These are phyloP conservation scores for Onthophagus sagittarius DNA, from an alignment of 2,888 invertebrate genomes.

Conservation along the genomic window DNA sequence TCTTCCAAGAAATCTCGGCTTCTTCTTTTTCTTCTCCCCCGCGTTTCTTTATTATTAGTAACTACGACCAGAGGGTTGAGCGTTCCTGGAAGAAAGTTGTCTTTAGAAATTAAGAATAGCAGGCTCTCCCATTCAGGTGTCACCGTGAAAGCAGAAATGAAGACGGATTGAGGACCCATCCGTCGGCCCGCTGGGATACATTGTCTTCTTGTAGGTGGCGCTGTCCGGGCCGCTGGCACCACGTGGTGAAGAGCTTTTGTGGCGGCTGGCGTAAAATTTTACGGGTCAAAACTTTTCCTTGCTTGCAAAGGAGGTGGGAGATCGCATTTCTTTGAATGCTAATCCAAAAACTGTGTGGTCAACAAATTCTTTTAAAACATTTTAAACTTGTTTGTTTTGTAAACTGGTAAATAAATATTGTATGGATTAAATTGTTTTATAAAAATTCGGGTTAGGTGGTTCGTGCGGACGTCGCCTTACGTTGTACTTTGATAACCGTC, in stretches of 20 bases:
- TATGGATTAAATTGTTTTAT: no score
- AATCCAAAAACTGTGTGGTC: no score
- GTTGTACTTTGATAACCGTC: not conserved
- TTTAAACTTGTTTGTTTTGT: no score
- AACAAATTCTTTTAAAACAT: no score
- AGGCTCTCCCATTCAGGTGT: not conserved
- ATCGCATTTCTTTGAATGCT: not conserved
- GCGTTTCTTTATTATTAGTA: not conserved
- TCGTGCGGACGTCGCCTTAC: not conserved
- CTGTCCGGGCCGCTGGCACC: not conserved
- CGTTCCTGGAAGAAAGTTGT: not conserved
- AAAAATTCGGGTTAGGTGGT: not conserved
- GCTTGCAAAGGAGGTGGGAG: not conserved
- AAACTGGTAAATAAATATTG: no score
- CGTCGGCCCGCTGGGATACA: not conserved
- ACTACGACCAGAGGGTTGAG: not conserved
- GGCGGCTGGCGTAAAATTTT: not conserved
- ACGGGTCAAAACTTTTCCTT: not conserved
- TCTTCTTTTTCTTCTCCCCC: not conserved
- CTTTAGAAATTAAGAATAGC: not conserved
- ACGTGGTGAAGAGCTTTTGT: not conserved
- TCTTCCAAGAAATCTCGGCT: not conserved
- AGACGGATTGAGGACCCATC: not conserved
- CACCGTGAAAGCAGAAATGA: not conserved
- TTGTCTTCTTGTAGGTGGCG: not conserved